Evolutionary conservation across 2,797 vertebrate genomes (phyloP), one percentile per base, ranked within the genome.

Genomic region (Danio jaintianensis): DNA sequence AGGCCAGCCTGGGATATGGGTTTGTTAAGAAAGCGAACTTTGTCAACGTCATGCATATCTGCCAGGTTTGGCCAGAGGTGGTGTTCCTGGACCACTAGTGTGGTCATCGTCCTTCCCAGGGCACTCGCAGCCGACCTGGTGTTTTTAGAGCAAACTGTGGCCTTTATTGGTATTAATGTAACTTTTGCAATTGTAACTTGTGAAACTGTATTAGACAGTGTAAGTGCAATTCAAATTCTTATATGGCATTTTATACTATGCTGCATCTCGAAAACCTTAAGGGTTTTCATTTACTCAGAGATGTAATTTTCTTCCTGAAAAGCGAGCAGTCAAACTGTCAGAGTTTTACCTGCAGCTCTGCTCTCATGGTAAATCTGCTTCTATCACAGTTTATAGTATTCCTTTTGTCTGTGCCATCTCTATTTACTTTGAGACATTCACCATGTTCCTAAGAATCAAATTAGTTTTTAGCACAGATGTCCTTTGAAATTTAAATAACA

Each of bases 401-500:
- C 9, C 3, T 55, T 20, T 55, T 7, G 50, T 36, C 20, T n/a
- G 20, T 62, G 20, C 29, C 7, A 8, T 70, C 36, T 7, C 6
- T 40, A 11, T 69, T 69, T n/a, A 52, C 29, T 70, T 36, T 18
- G 38, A 40, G 29, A 36, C 10, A 45, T 12, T 43, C 68, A 7
- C 0, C 7, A 13, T 22, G 38, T 43, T 55, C 38, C 52, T 18
- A 20, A 69, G 40, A 71, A 56, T 2, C 69, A 71, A 71, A 71
- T 71, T 0, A 22, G 56, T 13, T 29, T 4, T 59, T 59, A 29
- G 56, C 13, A 59, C 12, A 12, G 52, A 56, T 43, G 8, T 56
- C 18, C 69, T 43, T 36, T 56, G 52, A 9, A 13, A 71, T 71
- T 55, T 56, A 56, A 71, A 56, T 71, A 42, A 36, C 68, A 16